These are phyloP conservation scores for Syngnathus typhle DNA, from an alignment of 2,113 vertebrate species.

Conservation along the genomic window DNA sequence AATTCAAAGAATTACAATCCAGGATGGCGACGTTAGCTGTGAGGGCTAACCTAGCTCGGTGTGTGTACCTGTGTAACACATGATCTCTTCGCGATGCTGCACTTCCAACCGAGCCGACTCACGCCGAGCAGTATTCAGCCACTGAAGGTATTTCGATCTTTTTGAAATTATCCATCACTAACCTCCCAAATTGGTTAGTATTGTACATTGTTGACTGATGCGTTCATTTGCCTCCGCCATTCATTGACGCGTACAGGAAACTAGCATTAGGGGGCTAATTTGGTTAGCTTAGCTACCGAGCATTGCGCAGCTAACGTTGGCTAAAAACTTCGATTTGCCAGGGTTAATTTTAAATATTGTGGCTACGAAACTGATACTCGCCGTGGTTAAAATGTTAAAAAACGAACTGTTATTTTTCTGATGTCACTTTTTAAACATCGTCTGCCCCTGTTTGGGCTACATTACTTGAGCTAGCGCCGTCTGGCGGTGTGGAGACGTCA, in stretches of 20 bases:
- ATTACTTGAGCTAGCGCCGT: slow-evolving; percentile 31
- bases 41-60: slow-evolving; percentile 20
- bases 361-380: neutral
- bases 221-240: slow-evolving; percentile 35
- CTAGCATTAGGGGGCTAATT: slow-evolving; percentile 37
- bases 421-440: slow-evolving; percentile 28
- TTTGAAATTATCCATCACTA: neutral
- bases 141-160: neutral
- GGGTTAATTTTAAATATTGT: neutral
- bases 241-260: slow-evolving; percentile 41
- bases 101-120: slow-evolving; percentile 3
- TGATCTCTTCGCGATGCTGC: slow-evolving; percentile 28
- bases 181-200: neutral
- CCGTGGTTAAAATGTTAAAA: neutral
- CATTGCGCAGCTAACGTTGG: slow-evolving; percentile 54
- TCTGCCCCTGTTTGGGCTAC: slow-evolving; percentile 29
- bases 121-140: neutral
- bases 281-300: slow-evolving; percentile 19
- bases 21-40: neutral
- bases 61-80: slow-evolving; percentile 17
- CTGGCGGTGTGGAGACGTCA: slow-evolving; percentile 14
- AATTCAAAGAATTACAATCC: slow-evolving; percentile 16
- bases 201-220: slow-evolving; percentile 22
- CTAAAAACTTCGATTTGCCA: slow-evolving; percentile 3
- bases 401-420: neutral